Base-by-base conservation (phyloP, 2,888 invertebrate genomes). In the Rosalia funebris region DNA sequence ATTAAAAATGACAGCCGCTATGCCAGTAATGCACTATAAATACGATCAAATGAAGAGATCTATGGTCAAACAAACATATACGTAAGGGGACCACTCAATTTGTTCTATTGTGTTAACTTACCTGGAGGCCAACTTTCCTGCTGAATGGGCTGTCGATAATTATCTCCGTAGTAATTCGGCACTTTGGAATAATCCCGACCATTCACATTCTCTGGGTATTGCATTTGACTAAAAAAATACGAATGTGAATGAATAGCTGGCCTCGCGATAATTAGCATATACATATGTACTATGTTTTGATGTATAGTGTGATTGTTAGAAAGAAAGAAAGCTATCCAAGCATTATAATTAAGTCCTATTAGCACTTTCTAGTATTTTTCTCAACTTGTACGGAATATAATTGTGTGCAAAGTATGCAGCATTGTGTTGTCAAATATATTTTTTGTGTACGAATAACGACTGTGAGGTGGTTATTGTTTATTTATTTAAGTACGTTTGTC, bases 111-210 rank as follows among this genome's bases (percentile, higher is more conserved):
- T n/a, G n/a, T n/a, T n/a, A n/a, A 7, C 7, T 37, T 62, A 69
- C 71, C 69, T 65, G 62, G 50, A 36, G 71, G 69, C 74, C 74
- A 73, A 58, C 63, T 73, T 44, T 74, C 73, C 57, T 70, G 69
- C 36, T 68, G 69, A 46, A 70, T 63, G 5, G 71, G 77, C 52
- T 75, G 77, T 44, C 76, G 69, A 60, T 79, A 80, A 5, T 71
- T 70, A 34, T 79, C 79, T 5, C 74, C 74, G 56, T 79, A 80
- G 69, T 78, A 71, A 62, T 63, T 70, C 34, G 58, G 48, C 15
- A 66, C 54, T 58, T 70, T 73, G 44, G 56, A 63, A 57, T 72
- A 72, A 5, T 65, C 63, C 12, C 63, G 36, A 3, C 53, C 60
- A 56, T 61, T 63, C 20, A 60, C 15, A 32, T 17, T 42, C 41